Base-by-base conservation (phyloP, 2,888 invertebrate species). In the Sylvicola cinctus region DNA sequence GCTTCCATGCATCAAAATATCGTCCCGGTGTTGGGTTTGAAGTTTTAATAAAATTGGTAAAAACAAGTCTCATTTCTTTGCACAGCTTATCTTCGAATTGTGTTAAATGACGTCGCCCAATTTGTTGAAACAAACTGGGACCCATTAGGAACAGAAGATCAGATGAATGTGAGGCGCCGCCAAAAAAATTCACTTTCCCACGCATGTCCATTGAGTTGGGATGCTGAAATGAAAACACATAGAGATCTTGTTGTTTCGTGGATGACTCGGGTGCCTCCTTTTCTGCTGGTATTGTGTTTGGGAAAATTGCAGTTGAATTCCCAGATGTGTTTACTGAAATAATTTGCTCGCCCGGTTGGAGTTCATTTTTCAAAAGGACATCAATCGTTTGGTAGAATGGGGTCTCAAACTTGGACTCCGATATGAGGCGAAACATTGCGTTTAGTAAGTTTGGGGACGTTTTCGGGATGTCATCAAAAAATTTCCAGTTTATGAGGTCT, bases 121-220 rank as follows among this genome's bases (percentile, higher is more conserved):
- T 60, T 57, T 74, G 72, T 42, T 72, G 69, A 47, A 72, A 65
- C 27, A 75, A 48, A 25, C 68, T 62, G 28, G 75, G 74, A 4
- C 77, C 76, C 42, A 76, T 60, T 16, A 76, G 49, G 23, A 74
- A 58, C 8, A 75, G 60, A 37, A 77, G 52, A 50, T 77, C 77
- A 0, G 73, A 63, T 4, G 74, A 70, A 42, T 75, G 72, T 1
- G 66, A 63, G n/a, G 71, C 66, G 36, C 74, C 75, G 0, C 53
- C 54, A 38, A 58, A 58, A 2, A 54, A 41, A 42, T 58, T 58
- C 11, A 48, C 42, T 20, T 50, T 51, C 23, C 58, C 58, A 2
- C 58, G 48, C 47, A 58, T 49, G 37, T 58, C 58, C 56, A 58
- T 55, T 2, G 57, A 45, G 36, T 55, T 54, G 3, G 48, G 39